Base-by-base conservation (phyloP, 1,140 invertebrate genomes). In the Brachionus plicatilis region DNA sequence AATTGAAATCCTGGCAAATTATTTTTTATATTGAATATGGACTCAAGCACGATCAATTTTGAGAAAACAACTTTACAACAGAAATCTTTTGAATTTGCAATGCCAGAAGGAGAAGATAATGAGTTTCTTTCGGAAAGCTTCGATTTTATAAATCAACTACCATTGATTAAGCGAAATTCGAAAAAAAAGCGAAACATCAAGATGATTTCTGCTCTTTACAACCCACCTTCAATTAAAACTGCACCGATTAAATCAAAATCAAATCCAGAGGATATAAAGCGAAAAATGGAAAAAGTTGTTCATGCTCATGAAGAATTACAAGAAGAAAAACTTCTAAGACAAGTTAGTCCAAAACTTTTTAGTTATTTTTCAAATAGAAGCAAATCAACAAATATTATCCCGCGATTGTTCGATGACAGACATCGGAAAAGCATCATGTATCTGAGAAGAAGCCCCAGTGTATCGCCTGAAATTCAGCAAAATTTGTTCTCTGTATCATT, bases 251-350 rank as follows among this genome's bases (percentile, higher is more conserved):
- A 72, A 72, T 17, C 33, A 37, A 41, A 20, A 72, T 11, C 41
- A 14, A n/a, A 41, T 20, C 11, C 68, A 24, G 68, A 43, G 14
- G 68, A 72, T 43, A 72, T 72, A 43, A 72, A 72, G 33, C 14
- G 17, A 72, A 76, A 76, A 76, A 76, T 76, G 43, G 45, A 76
- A 76, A 50, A 76, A 76, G 27, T 76, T 1, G 45, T 72, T 17
- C 68, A 72, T 17, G 33, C 33, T 43, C 17, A 20, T 17, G 72
- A 47, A 12, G 72, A 24, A 27, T 14, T 24, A 50, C 24, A 37
- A 3, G 72, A 76, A 29, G 72, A 76, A 47, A 76, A 76, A 76
- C 27, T 76, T 29, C 27, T 50, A 3, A 47, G 72, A 12, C 72
- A 76, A 76, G 41, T 76, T 2, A 50, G 43, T 29, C 72, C 72